Evolutionary conservation across 30 jellyfish, hydroid and myxozoan genomes (phyloP), one percentile per base, ranked within the genome.

Genomic region (Aurelia aurita): DNA sequence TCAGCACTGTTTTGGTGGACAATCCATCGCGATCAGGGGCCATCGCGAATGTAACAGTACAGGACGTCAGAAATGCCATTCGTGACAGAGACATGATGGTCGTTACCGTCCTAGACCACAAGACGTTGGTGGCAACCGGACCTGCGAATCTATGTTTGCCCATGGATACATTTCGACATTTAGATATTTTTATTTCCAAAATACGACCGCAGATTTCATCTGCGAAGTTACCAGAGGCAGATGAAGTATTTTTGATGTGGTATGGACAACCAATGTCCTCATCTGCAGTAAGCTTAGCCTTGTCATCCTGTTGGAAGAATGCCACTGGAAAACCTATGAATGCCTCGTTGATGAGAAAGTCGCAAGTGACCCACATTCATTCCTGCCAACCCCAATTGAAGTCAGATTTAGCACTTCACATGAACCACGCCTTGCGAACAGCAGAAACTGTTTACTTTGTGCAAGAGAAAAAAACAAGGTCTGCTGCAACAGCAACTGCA

Each of bases 1-100:
- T n/a, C n/a, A n/a, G n/a, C n/a, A n/a, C n/a, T n/a, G n/a, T n/a
- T n/a, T n/a, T n/a, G n/a, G n/a, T n/a, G n/a, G n/a, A n/a, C n/a
- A n/a, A n/a, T n/a, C n/a, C n/a, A n/a, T n/a, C n/a, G n/a, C n/a
- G 54, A 47, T 28, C 87, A 6, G 87, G 79, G 60, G 87, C 87
- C 20, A 16, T 71, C 64, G 78, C 84, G 13, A 79, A 64, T 57
- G 45, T 79, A 74, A 59, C 87, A 12, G 43, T 79, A 39, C 5
- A 43, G 43, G 83, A 65, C 18, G 22, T 79, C 12, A 32, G n/a
- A 16, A 18, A 22, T 0, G 69, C 72, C 15, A 79, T 16, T 19
- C 15, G 28, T 8, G 57, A 35, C 5, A 76, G 69, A 11, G 68
- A 44, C 7, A 35, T 62, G 47, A 47, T 47, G 27, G 26, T 34